phyloP scores from a whole-genome alignment of 2,797 vertebrate species.

The Phoeniculus purpureus region DNA sequence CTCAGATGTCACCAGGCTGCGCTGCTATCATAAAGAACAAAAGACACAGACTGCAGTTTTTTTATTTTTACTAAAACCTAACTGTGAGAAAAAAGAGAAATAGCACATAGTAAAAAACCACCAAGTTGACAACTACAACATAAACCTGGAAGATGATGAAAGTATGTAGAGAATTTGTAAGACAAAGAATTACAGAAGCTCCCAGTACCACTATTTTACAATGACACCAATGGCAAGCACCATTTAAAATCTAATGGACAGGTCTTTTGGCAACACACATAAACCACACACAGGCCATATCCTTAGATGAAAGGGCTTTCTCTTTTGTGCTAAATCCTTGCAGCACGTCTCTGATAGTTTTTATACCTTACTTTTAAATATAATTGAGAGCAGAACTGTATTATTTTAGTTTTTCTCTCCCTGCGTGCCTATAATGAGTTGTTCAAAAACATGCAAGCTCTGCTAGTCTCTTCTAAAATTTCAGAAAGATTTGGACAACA shows the following conservation, averaged over 20 bases:
- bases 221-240: background rate
- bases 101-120: background rate
- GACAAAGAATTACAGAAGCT: background rate
- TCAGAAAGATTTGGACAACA: background rate
- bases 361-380: background rate
- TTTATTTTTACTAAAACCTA: background rate
- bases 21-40: background rate
- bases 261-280: background rate
- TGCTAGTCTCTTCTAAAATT: background rate
- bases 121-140: background rate
- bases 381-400: background rate
- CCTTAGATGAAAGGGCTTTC: background rate
- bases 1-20: background rate
- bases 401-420: background rate
- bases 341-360: background rate
- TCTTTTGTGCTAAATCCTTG: background rate
- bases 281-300: background rate
- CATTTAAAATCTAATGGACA: background rate
- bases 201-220: background rate
- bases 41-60: accelerated
- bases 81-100: background rate
- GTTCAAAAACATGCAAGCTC: background rate
- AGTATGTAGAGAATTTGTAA: background rate
- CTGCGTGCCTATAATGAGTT: background rate
- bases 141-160: background rate